Conservation (phyloP, 30 jellyfish, hydroid and myxozoan genomes). For the Rhopilema esculentum region DNA sequence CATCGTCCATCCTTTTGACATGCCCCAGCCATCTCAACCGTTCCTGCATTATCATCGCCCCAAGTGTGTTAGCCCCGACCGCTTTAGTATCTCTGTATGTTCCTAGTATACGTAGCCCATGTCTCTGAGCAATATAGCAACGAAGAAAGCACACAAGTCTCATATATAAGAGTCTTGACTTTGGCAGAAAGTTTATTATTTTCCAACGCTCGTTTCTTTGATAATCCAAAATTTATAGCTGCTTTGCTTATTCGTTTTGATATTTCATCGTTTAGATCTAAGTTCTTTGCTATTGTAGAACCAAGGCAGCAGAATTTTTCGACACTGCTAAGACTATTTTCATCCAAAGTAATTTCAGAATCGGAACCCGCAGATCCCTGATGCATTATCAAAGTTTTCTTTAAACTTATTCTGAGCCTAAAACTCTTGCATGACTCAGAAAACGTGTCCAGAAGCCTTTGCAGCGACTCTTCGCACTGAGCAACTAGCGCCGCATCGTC, state of each 20-base stretch:
- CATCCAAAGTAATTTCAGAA: conserved; percentile 16
- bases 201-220: conserved; percentile 21
- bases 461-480: conserved; percentile 9
- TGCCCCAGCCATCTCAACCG: conserved; percentile 41
- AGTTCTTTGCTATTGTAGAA: conserved; percentile 29
- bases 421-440: conserved; percentile 25
- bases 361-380: conserved; percentile 55
- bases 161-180: conserved; percentile 24
- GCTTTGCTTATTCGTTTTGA: conserved; percentile 20
- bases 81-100: conserved; percentile 2
- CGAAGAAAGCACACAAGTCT: conserved; percentile 39
- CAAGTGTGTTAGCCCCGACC: neutral
- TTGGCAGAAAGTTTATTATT: conserved; percentile 19
- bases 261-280: conserved; percentile 19
- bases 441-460: conserved; percentile 23
- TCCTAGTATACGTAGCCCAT: conserved; percentile 18
- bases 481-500: conserved; percentile 16
- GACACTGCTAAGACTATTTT: conserved; percentile 33
- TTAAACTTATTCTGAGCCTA: conserved; percentile 29
- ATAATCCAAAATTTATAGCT: conserved; percentile 30
- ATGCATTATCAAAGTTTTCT: conserved; percentile 33
- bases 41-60: conserved; percentile 1
- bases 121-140: conserved; percentile 34
- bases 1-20: conserved; percentile 11
- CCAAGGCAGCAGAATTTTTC: conserved; percentile 50